Evolutionary conservation across 2,888 invertebrate genomes (phyloP), one percentile per base, ranked within the genome.

Genomic region (Scaptomyza tumidula): DNA sequence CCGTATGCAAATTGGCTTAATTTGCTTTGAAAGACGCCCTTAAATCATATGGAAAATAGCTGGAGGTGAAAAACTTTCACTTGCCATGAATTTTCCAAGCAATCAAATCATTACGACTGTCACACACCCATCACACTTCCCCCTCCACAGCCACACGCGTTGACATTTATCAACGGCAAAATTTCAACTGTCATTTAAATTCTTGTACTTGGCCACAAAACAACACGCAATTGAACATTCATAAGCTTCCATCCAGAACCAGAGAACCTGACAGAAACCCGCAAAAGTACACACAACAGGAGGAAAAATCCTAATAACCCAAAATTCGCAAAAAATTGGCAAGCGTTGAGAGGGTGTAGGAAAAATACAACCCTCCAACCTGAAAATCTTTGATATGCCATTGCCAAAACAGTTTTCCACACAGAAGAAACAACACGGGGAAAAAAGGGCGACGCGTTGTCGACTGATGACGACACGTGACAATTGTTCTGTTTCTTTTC

Each of bases 161-260:
- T 76, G 69, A 86, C 78, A 89, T 88, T 86, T 86, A 74, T 86
- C 77, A 87, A 69, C 14, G 7, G 14, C 6, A 10, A 71, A 71
- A 73, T 65, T 74, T 74, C 68, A 69, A 76, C 75, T 80, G 88
- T 89, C 89, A 71, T 78, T 89, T 75, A 79, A 82, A 71, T 71
- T 63, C 66, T 46, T 45, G 54, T 52, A 50, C 53, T 52, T 55
- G 49, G 49, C 75, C 67, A 49, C 75, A 66, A 49, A 70, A 80
- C 67, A 75, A 75, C 73, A 82, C 69, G 72, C 88, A 82, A 79
- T 77, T 78, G 75, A 80, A 79, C 84, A 90, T 73, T 78, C 77
- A 89, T 80, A 82, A 74, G 73, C 75, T 58, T 44, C 37, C 45
- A 44, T 44, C 9, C 1, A 9, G 19, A 16, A n/a, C 9, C 1